Evolutionary conservation across 2,113 vertebrate species (phyloP).

Genomic region (Pipra filicauda): DNA sequence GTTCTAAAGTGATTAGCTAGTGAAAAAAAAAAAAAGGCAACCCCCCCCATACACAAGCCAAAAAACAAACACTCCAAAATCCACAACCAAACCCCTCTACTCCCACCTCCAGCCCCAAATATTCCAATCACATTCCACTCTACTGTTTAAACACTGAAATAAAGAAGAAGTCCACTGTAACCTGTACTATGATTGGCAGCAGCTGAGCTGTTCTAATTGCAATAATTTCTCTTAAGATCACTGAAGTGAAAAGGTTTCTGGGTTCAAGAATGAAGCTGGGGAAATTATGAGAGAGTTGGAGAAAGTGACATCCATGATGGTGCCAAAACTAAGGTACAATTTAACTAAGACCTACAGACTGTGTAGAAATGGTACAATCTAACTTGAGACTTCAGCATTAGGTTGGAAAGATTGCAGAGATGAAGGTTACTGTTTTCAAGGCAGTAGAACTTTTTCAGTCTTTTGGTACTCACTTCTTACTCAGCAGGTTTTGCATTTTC

Average conservation of each 20-base stretch:
- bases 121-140: neutral
- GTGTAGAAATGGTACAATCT: neutral
- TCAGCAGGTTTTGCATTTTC: neutral
- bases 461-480: neutral
- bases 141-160: neutral
- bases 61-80: neutral
- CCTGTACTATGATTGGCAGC: neutral
- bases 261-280: neutral
- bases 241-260: neutral
- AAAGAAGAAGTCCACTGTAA: neutral
- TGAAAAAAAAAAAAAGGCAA: neutral
- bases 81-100: fast-evolving
- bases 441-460: neutral
- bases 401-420: neutral
- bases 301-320: neutral
- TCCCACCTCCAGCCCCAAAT: neutral
- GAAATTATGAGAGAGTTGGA: neutral
- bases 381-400: neutral
- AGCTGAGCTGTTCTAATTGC: neutral
- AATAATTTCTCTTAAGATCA: neutral
- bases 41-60: too few species aligned
- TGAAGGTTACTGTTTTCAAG: neutral
- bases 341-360: neutral
- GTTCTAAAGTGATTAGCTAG: neutral
- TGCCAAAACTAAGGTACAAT: neutral